Evolutionary conservation across 1,140 invertebrate genomes (phyloP).

Genomic region (Cydia pomonella): DNA sequence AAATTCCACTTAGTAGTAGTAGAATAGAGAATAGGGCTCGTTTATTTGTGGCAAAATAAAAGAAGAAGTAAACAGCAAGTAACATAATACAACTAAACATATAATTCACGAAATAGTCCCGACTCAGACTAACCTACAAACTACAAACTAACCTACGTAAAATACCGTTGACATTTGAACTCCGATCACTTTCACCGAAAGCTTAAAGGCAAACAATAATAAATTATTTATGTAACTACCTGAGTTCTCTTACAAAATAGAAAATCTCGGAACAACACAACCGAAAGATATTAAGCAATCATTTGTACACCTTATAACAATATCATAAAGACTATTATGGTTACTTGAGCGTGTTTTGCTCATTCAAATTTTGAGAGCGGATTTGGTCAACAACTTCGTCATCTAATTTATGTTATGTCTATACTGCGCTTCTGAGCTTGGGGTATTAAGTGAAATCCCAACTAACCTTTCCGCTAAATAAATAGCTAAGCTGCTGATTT

Average conservation of each 20-base stretch:
- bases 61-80: too few relatives aligned
- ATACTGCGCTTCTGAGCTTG: background rate
- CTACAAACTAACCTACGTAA: too few relatives aligned
- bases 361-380: background rate
- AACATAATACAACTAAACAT: too few relatives aligned
- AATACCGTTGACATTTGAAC: too few relatives aligned
- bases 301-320: background rate
- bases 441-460: background rate
- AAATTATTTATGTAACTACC: too few relatives aligned
- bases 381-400: background rate
- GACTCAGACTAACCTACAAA: too few relatives aligned
- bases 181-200: too few relatives aligned
- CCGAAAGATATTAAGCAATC: background rate
- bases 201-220: too few relatives aligned
- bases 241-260: background rate
- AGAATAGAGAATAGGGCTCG: too few relatives aligned
- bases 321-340: background rate
- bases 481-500: constrained; percentile 1
- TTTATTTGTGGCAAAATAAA: too few relatives aligned
- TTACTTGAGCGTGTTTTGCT: background rate
- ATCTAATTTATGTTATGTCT: background rate
- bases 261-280: background rate
- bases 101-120: too few relatives aligned
- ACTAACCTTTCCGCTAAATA: constrained; percentile 3
- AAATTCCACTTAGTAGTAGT: too few relatives aligned